Conservation (phyloP, 2,113 vertebrate species). For the Marcusenius ussheri region DNA sequence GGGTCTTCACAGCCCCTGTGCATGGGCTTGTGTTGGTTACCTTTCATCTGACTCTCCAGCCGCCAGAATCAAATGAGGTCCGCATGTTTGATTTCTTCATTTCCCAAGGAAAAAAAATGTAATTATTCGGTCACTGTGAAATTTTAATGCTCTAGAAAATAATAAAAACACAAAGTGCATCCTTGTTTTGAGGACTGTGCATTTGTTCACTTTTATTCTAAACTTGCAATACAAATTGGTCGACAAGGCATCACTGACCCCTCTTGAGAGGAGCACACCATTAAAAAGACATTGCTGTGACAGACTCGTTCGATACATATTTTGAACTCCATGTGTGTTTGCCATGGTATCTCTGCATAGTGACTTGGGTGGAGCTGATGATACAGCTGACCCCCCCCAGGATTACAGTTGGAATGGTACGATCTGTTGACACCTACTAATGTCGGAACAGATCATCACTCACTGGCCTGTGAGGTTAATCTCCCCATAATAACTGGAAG, state of each 20-base stretch:
- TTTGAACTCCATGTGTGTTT: not conserved
- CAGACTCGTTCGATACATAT: not conserved
- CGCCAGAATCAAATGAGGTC: constrained; percentile 52
- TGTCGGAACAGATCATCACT: not conserved
- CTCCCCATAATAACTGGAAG: not conserved
- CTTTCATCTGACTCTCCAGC: constrained; percentile 56
- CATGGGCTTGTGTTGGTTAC: constrained; percentile 57
- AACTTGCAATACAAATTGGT: constrained; percentile 17
- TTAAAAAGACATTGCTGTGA: not conserved
- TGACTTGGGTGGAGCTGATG: not conserved
- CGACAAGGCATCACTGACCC: not conserved
- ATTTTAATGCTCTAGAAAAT: constrained; percentile 54
- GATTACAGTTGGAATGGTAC: not conserved
- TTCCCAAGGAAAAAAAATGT: constrained; percentile 51
- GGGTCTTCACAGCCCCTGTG: constrained; percentile 47
- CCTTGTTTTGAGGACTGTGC: constrained; percentile 53
- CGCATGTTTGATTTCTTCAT: constrained; percentile 56
- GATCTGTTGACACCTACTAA: not conserved
- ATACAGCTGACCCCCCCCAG: too few relatives aligned
- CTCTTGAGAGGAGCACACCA: not conserved
- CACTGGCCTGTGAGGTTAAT: not conserved
- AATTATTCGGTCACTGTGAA: constrained; percentile 66
- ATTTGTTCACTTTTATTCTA: not conserved
- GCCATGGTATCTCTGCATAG: not conserved
- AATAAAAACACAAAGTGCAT: constrained; percentile 61